These are phyloP conservation scores for Diarsia mendica DNA, from an alignment of 2,888 invertebrate genomes.

Conservation along the genomic window DNA sequence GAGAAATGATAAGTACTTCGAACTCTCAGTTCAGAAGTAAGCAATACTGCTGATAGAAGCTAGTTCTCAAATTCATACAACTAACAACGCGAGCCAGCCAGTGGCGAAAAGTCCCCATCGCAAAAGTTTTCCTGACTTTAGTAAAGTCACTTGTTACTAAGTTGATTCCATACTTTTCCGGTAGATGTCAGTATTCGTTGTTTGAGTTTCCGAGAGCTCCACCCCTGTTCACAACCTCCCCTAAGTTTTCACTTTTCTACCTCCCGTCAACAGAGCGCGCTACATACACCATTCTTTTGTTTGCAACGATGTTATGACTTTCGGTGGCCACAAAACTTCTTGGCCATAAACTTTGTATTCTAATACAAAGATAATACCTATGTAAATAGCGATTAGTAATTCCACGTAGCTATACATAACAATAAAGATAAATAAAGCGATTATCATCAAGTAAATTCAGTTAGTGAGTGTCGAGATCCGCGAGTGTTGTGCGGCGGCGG, in stretches of 20 bases:
- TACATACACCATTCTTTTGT: constrained; percentile 58
- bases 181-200: constrained; percentile 82
- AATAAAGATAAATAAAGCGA: constrained; percentile 80
- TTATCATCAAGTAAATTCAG: constrained; percentile 79
- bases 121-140: constrained; percentile 55
- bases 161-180: constrained; percentile 80
- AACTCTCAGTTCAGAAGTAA: not conserved
- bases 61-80: not conserved
- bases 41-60: not conserved
- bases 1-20: not conserved
- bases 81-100: constrained; percentile 26
- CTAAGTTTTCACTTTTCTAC: constrained; percentile 70
- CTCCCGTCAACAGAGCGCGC: constrained; percentile 83
- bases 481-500: constrained; percentile 72
- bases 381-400: constrained; percentile 51
- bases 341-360: constrained; percentile 52
- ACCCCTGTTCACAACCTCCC: constrained; percentile 67
- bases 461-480: constrained; percentile 75
- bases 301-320: not conserved
- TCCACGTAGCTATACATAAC: constrained; percentile 65
- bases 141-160: constrained; percentile 61
- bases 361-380: constrained; percentile 22
- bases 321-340: not conserved
- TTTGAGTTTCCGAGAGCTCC: constrained; percentile 59
- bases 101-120: constrained; percentile 21